Evolutionary conservation across 2,113 vertebrate genomes (phyloP), one percentile per base, ranked within the genome.

Genomic region (Anoplopoma fimbria): DNA sequence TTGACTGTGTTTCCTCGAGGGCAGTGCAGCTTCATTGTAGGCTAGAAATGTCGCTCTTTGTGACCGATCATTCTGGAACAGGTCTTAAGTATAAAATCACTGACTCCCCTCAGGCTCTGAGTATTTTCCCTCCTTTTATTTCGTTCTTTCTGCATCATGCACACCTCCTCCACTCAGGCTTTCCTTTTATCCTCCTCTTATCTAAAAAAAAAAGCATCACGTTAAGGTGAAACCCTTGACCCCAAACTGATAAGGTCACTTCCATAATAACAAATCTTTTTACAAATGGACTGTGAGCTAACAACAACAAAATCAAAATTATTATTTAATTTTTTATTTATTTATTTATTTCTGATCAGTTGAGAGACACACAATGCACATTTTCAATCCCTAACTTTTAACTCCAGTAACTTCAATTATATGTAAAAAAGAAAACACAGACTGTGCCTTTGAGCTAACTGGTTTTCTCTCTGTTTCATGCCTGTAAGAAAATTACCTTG

Each of bases 11-110:
- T 38, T 68, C 68, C 85, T 81, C 0, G 2, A 63, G 75, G 87
- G 64, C 81, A 55, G 53, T 15, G 23, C 57, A 36, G 68, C 69
- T 1, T 51, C 71, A 58, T 38, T 49, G 57, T 25, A 14, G 45
- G 15, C 15, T 45, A 33, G 36, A 42, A 49, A 40, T 5, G 68
- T 53, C 2, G 21, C 72, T 83, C 72, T 82, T 83, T 84, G 89
- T 85, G 73, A 47, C 29, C 1, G 0, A 63, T 85, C 51, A 61
- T 68, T 72, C 15, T 68, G 38, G 38, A 55, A 33, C 58, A 40
- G 53, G 42, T 75, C 74, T 78, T 40, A 9, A 81, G 61, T 34
- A 8, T 31, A 63, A 7, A 57, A 62, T 57, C 25, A 0, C 1
- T 42, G 67, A 13, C 23, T 78, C 4, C 79, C 87, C 64, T 49